Conservation (phyloP, 1,140 invertebrate genomes). For the Chymomyza costata region DNA sequence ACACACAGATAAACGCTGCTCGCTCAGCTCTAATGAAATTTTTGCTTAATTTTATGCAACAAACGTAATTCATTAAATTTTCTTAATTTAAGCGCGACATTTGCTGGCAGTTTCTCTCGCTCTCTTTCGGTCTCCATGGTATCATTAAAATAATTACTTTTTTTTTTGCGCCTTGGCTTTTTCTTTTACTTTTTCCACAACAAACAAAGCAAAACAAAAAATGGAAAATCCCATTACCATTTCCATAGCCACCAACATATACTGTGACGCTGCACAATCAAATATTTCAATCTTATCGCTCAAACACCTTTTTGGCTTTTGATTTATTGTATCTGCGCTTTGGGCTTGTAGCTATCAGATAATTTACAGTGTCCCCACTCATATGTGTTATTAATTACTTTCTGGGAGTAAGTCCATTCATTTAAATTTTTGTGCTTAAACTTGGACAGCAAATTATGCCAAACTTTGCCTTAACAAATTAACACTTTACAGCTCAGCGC, state of each 20-base stretch:
- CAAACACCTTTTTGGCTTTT: slow-evolving; percentile 47
- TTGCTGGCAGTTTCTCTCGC: neutral
- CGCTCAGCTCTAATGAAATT: slow-evolving; percentile 29
- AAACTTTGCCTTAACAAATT: slow-evolving; percentile 24
- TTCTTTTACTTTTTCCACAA: neutral
- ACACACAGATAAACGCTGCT: neutral
- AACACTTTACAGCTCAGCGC: slow-evolving; percentile 26
- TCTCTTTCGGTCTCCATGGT: slow-evolving; percentile 37
- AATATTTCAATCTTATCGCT: slow-evolving; percentile 51
- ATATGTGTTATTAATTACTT: slow-evolving; percentile 57
- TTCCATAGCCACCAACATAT: neutral
- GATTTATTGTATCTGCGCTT: slow-evolving; percentile 34
- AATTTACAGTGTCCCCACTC: slow-evolving; percentile 10
- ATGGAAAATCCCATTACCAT: neutral
- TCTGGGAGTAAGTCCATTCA: slow-evolving; percentile 1
- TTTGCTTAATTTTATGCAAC: slow-evolving; percentile 30
- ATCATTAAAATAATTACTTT: slow-evolving; percentile 62
- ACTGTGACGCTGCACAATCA: slow-evolving; percentile 29
- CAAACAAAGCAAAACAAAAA: slow-evolving; percentile 2
- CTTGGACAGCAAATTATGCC: neutral
- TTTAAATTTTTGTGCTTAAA: slow-evolving; percentile 3
- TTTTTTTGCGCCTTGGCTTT: slow-evolving; percentile 14
- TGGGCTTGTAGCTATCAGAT: too few relatives aligned
- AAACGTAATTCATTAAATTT: slow-evolving; percentile 51
- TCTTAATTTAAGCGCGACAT: slow-evolving; percentile 29